Conservation (phyloP, 2,113 vertebrate species). For the Climacteris rufus region DNA sequence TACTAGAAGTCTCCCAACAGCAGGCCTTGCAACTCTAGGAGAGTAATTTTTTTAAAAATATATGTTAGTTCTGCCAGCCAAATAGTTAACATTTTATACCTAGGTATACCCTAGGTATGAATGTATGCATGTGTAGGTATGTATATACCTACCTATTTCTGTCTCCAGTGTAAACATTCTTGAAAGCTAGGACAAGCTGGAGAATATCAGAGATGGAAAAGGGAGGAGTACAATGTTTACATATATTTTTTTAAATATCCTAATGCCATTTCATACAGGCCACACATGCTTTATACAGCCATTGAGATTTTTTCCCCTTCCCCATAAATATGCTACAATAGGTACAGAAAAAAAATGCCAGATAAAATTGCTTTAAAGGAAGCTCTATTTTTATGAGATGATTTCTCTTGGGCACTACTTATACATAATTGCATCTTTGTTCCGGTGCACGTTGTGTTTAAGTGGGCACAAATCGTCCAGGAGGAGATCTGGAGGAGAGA, state of each 20-base stretch:
- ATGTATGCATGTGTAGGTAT: neutral
- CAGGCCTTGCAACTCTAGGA: neutral
- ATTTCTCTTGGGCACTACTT: neutral
- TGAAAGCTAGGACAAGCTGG: neutral
- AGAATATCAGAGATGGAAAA: neutral
- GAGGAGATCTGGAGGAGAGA: neutral
- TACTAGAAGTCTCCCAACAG: neutral
- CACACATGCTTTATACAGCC: neutral
- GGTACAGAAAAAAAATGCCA: neutral
- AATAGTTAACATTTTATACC: neutral
- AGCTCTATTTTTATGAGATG: neutral
- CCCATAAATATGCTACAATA: neutral
- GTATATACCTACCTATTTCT: neutral
- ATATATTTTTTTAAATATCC: neutral
- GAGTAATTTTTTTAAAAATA: neutral
- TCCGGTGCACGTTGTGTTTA: rapidly evolving
- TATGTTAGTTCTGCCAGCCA: neutral
- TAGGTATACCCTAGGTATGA: neutral
- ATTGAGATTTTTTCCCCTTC: neutral
- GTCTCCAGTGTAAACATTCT: neutral
- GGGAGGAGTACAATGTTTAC: neutral
- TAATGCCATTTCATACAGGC: neutral
- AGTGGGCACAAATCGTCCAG: neutral
- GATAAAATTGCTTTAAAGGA: neutral
- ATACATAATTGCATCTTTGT: neutral